These are phyloP conservation scores for Drosophila kuntzei DNA, from an alignment of 2,888 invertebrate genomes.

Conservation along the genomic window DNA sequence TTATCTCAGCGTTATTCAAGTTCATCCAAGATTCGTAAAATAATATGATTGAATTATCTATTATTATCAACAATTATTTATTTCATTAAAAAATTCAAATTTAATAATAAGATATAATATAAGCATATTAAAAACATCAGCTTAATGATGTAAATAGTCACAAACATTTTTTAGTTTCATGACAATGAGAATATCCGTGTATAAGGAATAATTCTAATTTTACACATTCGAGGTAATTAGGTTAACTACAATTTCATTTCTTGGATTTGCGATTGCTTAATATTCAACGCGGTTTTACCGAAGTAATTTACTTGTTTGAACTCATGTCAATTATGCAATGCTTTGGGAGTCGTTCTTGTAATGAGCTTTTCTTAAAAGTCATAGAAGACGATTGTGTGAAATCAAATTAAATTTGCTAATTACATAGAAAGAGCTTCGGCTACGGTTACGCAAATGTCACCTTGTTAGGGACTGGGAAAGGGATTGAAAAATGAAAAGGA, in stretches of 20 bases:
- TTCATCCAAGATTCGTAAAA: too few species aligned
- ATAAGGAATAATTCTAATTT: background rate
- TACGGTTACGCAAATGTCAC: conserved; percentile 23
- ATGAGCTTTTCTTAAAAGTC: conserved; percentile 32
- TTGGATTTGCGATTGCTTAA: background rate
- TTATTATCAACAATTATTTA: too few species aligned
- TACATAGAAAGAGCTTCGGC: conserved; percentile 18
- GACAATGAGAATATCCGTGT: background rate
- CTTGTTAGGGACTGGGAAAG: conserved; percentile 11
- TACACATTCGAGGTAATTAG: background rate
- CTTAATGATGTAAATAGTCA: too few species aligned
- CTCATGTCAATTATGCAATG: conserved; percentile 21
- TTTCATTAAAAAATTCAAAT: too few species aligned
- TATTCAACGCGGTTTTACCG: background rate
- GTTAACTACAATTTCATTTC: background rate
- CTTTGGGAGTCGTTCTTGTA: conserved; percentile 7
- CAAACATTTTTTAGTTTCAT: background rate
- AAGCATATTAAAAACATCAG: too few species aligned
- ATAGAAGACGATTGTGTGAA: conserved; percentile 11
- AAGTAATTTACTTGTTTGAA: conserved; percentile 21
- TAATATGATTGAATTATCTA: too few species aligned
- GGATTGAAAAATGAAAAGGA: background rate
- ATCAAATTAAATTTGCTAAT: conserved; percentile 60
- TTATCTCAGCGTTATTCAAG: too few species aligned
- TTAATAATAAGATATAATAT: too few species aligned